Evolutionary conservation across 2,888 invertebrate genomes (phyloP).

Genomic region (Malacosoma neustria): DNA sequence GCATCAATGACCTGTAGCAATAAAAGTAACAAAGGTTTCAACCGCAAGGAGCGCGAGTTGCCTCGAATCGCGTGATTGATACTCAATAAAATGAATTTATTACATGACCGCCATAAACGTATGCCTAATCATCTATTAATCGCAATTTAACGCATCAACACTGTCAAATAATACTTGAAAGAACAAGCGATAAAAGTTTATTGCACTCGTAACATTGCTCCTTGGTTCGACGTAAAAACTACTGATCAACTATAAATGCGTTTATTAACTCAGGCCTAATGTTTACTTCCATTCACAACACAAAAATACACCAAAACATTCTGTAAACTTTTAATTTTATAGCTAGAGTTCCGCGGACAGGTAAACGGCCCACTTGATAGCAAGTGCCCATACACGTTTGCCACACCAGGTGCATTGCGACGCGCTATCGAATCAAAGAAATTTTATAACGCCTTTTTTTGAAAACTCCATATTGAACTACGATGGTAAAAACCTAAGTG

Average conservation of each 20-base stretch:
- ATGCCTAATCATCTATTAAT: conserved; percentile 51
- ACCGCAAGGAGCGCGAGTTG: not conserved
- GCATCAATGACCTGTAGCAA: not conserved
- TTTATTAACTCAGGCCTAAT: conserved; percentile 5
- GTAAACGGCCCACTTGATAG: too few species aligned
- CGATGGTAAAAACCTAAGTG: too few species aligned
- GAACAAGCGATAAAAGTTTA: conserved; percentile 57
- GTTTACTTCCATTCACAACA: not conserved
- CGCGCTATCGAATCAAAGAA: too few species aligned
- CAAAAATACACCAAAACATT: too few species aligned
- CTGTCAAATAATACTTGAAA: conserved; percentile 64
- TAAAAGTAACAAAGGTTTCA: not conserved
- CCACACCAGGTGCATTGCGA: too few species aligned
- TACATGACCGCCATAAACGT: conserved; percentile 55
- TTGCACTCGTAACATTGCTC: conserved; percentile 24
- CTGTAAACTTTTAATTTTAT: too few species aligned
- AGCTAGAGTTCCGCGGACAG: too few species aligned
- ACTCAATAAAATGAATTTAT: conserved; percentile 64
- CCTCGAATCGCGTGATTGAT: conserved; percentile 42
- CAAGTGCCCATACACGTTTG: too few species aligned
- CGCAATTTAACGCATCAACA: conserved; percentile 64
- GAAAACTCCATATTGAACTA: too few species aligned
- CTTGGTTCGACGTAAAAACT: conserved; percentile 8
- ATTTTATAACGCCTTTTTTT: too few species aligned
- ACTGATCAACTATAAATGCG: conserved; percentile 11